Base-by-base conservation (phyloP, 2,113 vertebrate genomes). In the Hymenochirus boettgeri region DNA sequence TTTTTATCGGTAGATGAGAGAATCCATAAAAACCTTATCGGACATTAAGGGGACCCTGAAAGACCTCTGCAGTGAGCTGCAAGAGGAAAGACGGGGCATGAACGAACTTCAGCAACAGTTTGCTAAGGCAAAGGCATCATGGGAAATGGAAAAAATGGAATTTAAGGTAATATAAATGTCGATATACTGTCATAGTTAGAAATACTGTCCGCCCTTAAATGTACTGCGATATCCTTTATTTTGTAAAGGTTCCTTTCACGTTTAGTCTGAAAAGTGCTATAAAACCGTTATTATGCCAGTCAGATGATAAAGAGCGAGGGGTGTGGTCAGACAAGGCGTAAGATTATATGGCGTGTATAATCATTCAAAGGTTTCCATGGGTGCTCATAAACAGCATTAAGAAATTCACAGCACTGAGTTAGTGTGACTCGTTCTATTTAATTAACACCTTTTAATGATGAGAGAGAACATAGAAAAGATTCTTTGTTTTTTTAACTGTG, bases 51-150 rank as follows among this genome's bases (percentile, higher is more conserved):
- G 88, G 69, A 91, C 90, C 0, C 85, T 99, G 75, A 93, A 92
- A 74, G 95, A 97, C 61, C 87, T 99, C 70, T 97, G 92, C 70
- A 88, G 79, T 4, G 93, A 96, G 82, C 78, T 98, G 70, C 86
- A 83, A 3, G 93, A 96, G 63, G 95, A 96, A 69, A 87, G 85
- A 50, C 90, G 89, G 2, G 84, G 94, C 12, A 91, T 92, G 33
- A 87, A 91, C 1, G 96, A 99, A 74, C 89, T 99, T 61, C 94
- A 96, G 61, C 96, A 97, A 76, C 94, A 98, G 77, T 97, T 98
- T 18, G 93, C 93, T 66, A 93, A 93, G 65, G 96, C 95, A 79
- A 98, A 97, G 77, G 92, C 95, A 51, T 86, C 93, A 61, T 99
- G 96, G 96, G 96, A 98, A 77, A 90, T 94, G 21, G 94, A 99